Base-by-base conservation (phyloP, 2,113 vertebrate species). In the Zapus hudsonius region DNA sequence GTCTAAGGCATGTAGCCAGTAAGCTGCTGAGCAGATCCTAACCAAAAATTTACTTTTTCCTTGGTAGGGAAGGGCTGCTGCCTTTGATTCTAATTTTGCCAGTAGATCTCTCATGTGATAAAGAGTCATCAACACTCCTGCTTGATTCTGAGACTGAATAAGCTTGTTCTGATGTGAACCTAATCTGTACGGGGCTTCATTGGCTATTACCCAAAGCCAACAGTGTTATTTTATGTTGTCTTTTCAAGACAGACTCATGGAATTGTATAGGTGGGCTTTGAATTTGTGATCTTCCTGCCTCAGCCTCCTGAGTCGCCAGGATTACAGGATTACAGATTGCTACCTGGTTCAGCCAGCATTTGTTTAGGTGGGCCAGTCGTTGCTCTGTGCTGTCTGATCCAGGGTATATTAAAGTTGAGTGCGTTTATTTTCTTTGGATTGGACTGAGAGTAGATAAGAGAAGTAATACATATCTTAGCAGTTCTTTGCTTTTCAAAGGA, bases 81-180 rank as follows among this genome's bases (percentile, higher is more conserved):
- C n/a, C n/a, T 94, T 94, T 90, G 29, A 83, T 88, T 93, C 25
- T 93, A 2, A n/a, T 38, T 96, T 93, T 94, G 73, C 75, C 55
- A 1, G 36, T n/a, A n/a, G n/a, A 89, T 55, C 66, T 91, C 1
- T 88, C 63, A 5, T 87, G 33, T 87, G 19, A 69, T 83, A 80
- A 87, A 55, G 52, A 80, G 42, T 82, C 91, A 29, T 57, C 85
- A 69, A 80, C 16, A 19, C 11, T 63, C 61, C 42, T 61, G 3
- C 67, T 87, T n/a, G n/a, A n/a, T n/a, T n/a, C n/a, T n/a, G n/a
- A n/a, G n/a, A n/a, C n/a, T n/a, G n/a, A n/a, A n/a, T n/a, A n/a
- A n/a, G n/a, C n/a, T n/a, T n/a, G n/a, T n/a, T n/a, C n/a, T n/a
- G n/a, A n/a, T n/a, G n/a, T n/a, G n/a, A n/a, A n/a, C n/a, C n/a